Base-by-base conservation (phyloP, 2,888 invertebrate genomes). In the Dynastes hyllus region DNA sequence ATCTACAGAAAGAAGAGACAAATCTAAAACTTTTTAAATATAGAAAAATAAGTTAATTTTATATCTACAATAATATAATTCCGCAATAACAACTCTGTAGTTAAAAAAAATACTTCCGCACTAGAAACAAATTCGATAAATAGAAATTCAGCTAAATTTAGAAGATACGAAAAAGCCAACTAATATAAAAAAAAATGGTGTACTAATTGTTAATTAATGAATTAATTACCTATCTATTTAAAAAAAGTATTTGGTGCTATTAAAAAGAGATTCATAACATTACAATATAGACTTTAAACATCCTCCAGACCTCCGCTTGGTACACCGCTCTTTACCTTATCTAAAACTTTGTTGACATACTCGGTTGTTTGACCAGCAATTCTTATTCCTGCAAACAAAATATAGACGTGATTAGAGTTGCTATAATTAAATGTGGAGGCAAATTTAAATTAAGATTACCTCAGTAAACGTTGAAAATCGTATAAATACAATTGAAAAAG, bases 361-460 rank as follows among this genome's bases (percentile, higher is more conserved):
- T 98, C 98, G 11, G 98, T 97, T 69, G 97, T 95, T 85, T 95
- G 93, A 76, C 97, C 98, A 73, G 97, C 98, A 87, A 98, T 96
- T 91, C 93, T 94, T 76, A 95, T 90, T 90, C 95, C 97, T 95
- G 92, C 77, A 93, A 91, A 77, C 67, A 84, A 63, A 63, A 55
- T 11, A 22, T 75, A 61, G 5, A 37, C 27, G 53, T 16, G 5
- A 40, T 37, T 50, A 16, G 22, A 58, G n/a, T 53, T 2, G 53
- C n/a, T 53, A 11, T 45, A 45, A 45, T 45, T 45, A 45, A 45
- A 45, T 11, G 1, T 45, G 81, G 82, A 32, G 13, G 27, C 8
- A 71, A 32, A 40, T 69, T 78, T 29, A 70, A 66, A 32, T 65
- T 29, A 29, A 45, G 45, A 45, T 45, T 45, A 45, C 11, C 8